Base-by-base conservation (phyloP, 2,113 vertebrate species). In the Clarias gariepinus region DNA sequence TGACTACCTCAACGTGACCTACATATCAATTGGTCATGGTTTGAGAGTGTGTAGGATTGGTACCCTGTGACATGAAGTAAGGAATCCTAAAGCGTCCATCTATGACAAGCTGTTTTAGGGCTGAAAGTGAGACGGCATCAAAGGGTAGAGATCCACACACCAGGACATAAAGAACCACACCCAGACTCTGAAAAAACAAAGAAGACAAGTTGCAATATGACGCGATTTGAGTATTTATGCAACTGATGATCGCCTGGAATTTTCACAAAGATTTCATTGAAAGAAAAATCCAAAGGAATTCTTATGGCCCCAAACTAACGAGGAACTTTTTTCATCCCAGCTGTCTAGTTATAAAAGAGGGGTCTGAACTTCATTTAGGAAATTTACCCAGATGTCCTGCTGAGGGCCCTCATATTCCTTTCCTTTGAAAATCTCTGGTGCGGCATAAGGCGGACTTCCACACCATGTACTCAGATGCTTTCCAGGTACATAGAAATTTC, bases 41-140 rank as follows among this genome's bases (percentile, higher is more conserved):
- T 58, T 58, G 28, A 60, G 52, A 16, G 74, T 78, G 13, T 55
- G 52, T 36, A 36, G 21, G 36, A 7, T 57, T 23, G 30, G 11
- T 81, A 89, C 88, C 88, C 63, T 85, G 88, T 58, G 96, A 97
- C 96, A 97, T 97, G 85, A 97, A 97, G 89, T 96, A 97, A 0
- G 96, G 96, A 91, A 97, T 96, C 87, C 96, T 94, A 91, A 97
- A 97, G 89, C 95, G 95, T 87, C 96, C 96, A 90, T 97, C 95
- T 85, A 96, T 93, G 36, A 97, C 96, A 6, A 96, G 90, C 89
- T 96, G 96, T 87, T 96, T 94, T 89, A 97, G 94, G 89, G 96
- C 94, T 55, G 96, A 96, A 66, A 97, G 96, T 0, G 96, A 95
- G 6, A 96, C 95, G 57, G 95, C 96, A 30, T 97, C 96, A 1